Conservation (phyloP, 2,113 vertebrate genomes). For the Cinclus cinclus region DNA sequence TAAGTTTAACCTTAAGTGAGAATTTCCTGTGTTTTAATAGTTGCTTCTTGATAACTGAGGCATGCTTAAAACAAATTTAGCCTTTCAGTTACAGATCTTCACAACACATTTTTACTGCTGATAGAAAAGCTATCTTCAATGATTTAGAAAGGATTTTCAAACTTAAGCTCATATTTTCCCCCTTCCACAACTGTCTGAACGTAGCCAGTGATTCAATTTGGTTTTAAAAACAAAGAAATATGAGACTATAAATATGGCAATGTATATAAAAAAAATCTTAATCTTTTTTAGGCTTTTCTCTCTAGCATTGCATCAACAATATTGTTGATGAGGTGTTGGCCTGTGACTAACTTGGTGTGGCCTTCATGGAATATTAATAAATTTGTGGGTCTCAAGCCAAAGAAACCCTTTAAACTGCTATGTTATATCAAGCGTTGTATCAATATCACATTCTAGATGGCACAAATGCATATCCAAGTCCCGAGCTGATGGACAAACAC, state of each 20-base stretch:
- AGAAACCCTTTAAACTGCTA: conserved; percentile 8
- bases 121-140: background rate
- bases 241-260: background rate
- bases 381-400: background rate
- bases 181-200: background rate
- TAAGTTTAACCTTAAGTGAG: conserved; percentile 14
- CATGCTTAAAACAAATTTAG: background rate
- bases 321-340: background rate
- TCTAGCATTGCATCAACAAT: background rate
- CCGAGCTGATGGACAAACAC: background rate
- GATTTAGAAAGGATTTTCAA: background rate
- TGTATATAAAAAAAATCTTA: background rate
- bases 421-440: background rate
- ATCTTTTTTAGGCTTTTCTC: background rate
- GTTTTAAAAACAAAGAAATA: background rate
- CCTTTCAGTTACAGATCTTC: background rate
- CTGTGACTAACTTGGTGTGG: background rate
- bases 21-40: conserved; percentile 16
- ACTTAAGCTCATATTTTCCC: background rate
- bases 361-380: background rate
- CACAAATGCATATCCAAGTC: background rate
- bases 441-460: background rate
- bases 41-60: background rate
- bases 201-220: background rate
- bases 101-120: background rate